phyloP scores from a whole-genome alignment of 2,113 vertebrate genomes.

The Tricholaema leucomelas region DNA sequence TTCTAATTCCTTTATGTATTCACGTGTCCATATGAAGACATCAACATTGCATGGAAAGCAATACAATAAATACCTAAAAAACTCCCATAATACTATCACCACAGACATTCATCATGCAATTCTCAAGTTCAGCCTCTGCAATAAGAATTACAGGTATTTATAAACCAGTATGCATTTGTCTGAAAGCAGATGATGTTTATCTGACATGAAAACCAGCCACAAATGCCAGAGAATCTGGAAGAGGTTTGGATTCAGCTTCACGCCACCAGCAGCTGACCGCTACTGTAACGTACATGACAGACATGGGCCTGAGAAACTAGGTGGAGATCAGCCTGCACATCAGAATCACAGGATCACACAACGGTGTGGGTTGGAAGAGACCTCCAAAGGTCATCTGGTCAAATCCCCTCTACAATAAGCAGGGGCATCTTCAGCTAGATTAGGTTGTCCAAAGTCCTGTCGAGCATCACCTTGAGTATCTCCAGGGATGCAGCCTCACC shows the following conservation, averaged over 20 bases:
- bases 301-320: fast-evolving
- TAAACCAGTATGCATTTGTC: neutral
- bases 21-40: fast-evolving
- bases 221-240: neutral
- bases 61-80: neutral
- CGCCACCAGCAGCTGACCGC: fast-evolving
- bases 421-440: too few species aligned
- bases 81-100: neutral
- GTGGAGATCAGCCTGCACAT: fast-evolving
- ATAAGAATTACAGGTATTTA: neutral
- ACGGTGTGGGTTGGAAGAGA: too few species aligned
- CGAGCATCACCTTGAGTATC: too few species aligned
- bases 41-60: neutral
- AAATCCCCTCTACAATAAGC: too few species aligned
- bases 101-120: neutral
- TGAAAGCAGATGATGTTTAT: neutral
- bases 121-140: neutral
- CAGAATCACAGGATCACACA: too few species aligned
- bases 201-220: fast-evolving
- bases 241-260: neutral
- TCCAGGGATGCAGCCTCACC: too few species aligned
- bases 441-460: too few species aligned
- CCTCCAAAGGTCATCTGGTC: too few species aligned
- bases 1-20: neutral
- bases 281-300: fast-evolving